Conservation (phyloP, 2,888 invertebrate genomes). For the Encarsia formosa region DNA sequence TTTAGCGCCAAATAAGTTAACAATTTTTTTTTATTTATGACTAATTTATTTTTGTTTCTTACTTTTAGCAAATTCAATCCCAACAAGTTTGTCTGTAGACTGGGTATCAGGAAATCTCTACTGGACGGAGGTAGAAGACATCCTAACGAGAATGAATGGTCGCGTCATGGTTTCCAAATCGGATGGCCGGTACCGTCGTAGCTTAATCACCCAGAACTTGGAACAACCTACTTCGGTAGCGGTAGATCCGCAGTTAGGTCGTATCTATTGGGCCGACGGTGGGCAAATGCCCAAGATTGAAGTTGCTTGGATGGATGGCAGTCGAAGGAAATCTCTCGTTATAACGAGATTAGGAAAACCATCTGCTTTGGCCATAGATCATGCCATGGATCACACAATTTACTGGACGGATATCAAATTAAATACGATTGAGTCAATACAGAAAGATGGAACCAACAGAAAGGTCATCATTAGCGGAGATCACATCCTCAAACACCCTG, state of each 20-base stretch:
- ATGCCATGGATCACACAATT: slow-evolving; percentile 80
- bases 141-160: slow-evolving; percentile 63
- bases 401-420: slow-evolving; percentile 96
- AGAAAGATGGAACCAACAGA: slow-evolving; percentile 74
- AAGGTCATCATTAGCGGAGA: slow-evolving; percentile 72
- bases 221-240: slow-evolving; percentile 86
- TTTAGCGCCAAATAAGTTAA: background rate
- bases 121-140: slow-evolving; percentile 77
- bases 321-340: slow-evolving; percentile 75
- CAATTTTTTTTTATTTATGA: slow-evolving; percentile 1
- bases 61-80: slow-evolving; percentile 66
- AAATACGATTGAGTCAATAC: slow-evolving; percentile 83
- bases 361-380: slow-evolving; percentile 85
- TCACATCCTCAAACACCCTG: slow-evolving; percentile 30
- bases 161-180: slow-evolving; percentile 82
- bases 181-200: slow-evolving; percentile 83
- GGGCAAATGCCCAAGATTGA: slow-evolving; percentile 91
- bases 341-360: slow-evolving; percentile 81
- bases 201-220: slow-evolving; percentile 72
- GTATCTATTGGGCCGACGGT: slow-evolving; percentile 92
- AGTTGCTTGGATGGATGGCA: slow-evolving; percentile 95
- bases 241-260: slow-evolving; percentile 79
- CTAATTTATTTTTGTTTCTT: background rate
- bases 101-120: slow-evolving; percentile 92
- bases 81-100: slow-evolving; percentile 87